phyloP scores from a whole-genome alignment of 1,140 invertebrate species.

The Atopsyche davidsoni region DNA sequence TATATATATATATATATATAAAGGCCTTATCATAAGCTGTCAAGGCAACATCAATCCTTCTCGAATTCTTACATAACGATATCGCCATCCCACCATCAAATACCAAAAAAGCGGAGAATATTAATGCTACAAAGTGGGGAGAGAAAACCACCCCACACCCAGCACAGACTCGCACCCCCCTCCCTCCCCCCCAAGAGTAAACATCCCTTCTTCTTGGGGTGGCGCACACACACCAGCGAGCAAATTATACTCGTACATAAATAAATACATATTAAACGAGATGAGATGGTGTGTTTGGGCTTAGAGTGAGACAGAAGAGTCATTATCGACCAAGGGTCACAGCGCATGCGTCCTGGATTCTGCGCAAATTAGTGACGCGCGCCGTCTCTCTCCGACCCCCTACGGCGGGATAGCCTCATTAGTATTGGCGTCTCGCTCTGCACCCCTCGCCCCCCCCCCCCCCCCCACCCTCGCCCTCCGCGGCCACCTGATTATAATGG shows the following conservation, averaged over 20 bases:
- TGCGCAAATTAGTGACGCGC: conserved; percentile 28
- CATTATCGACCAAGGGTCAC: conserved; percentile 31
- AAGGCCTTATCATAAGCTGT: too few relatives aligned
- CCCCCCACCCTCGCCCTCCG: not conserved
- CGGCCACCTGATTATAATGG: conserved; percentile 25
- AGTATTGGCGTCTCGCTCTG: conserved; percentile 22
- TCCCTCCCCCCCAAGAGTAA: not conserved
- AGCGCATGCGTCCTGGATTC: conserved; percentile 27
- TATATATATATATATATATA: too few relatives aligned
- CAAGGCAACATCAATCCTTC: too few relatives aligned
- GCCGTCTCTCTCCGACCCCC: conserved; percentile 10
- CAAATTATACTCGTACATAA: conserved; percentile 30
- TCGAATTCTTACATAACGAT: not conserved
- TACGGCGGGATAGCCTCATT: conserved; percentile 11
- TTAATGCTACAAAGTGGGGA: not conserved
- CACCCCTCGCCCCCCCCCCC: not conserved
- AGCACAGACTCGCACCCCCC: not conserved
- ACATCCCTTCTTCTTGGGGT: not conserved
- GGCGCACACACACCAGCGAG: conserved; percentile 9
- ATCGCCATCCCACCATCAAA: not conserved
- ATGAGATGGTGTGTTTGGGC: conserved; percentile 24
- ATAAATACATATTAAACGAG: conserved; percentile 30
- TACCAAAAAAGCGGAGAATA: not conserved
- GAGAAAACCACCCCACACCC: not conserved
- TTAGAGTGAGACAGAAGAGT: conserved; percentile 29